Evolutionary conservation across 1,140 invertebrate species (phyloP).

Genomic region (Venturia canescens): DNA sequence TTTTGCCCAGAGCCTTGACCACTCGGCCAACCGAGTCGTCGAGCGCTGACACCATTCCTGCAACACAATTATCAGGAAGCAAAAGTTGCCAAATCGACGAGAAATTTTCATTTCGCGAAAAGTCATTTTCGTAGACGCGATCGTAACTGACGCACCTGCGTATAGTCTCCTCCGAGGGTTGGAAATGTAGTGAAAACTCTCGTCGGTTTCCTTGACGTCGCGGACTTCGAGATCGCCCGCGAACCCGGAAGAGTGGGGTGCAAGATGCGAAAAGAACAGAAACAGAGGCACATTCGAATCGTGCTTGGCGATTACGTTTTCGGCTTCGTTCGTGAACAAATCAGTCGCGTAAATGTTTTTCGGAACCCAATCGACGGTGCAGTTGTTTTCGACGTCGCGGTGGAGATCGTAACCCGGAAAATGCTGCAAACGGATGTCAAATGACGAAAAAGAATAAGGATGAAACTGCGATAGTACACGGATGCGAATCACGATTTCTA

Average conservation of each 20-base stretch:
- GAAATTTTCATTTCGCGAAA: too few relatives aligned
- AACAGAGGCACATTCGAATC: constrained; percentile 77
- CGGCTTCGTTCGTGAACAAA: constrained; percentile 78
- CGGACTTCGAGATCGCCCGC: constrained; percentile 78
- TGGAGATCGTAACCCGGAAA: constrained; percentile 78
- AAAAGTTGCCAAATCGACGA: not conserved
- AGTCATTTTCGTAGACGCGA: too few relatives aligned
- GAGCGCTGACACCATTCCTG: constrained; percentile 81
- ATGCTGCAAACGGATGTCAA: constrained; percentile 52
- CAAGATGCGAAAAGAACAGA: constrained; percentile 80
- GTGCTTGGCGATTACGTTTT: constrained; percentile 78
- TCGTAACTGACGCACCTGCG: constrained; percentile 73
- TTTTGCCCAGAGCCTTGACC: constrained; percentile 75
- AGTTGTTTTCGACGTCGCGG: constrained; percentile 63
- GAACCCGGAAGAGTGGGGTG: constrained; percentile 77
- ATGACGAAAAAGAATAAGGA: not conserved
- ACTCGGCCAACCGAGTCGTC: constrained; percentile 83
- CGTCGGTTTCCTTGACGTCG: constrained; percentile 73
- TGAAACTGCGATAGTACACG: too few relatives aligned
- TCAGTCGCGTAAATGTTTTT: constrained; percentile 80
- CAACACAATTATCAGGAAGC: constrained; percentile 51
- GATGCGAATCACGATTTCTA: too few relatives aligned
- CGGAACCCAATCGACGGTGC: constrained; percentile 62
- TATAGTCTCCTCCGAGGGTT: constrained; percentile 78
- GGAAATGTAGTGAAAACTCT: constrained; percentile 78